Evolutionary conservation across 2,888 invertebrate species (phyloP).

Genomic region (Pollenia amentaria): DNA sequence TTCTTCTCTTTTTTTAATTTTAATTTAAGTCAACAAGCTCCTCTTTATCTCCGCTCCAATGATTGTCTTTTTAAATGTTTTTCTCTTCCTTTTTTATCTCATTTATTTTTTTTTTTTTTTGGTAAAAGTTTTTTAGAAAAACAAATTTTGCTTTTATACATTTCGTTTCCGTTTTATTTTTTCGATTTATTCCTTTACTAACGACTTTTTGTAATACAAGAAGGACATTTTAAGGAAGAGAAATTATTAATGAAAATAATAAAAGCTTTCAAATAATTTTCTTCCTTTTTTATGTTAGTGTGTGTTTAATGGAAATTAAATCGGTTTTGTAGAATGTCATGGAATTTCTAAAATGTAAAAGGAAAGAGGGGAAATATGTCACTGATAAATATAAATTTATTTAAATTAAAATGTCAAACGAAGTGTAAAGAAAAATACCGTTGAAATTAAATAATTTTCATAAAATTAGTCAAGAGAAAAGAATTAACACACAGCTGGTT

Average conservation of each 20-base stretch:
- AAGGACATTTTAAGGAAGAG: constrained; percentile 18
- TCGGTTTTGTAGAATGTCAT: background rate
- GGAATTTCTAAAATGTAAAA: background rate
- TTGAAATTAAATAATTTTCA: background rate
- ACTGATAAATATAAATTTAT: background rate
- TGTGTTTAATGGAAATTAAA: constrained; percentile 26
- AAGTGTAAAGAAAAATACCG: background rate
- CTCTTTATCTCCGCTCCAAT: constrained; percentile 1
- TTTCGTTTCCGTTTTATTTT: background rate
- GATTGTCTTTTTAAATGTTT: constrained; percentile 10
- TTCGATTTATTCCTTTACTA: background rate
- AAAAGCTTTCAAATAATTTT: constrained; percentile 15
- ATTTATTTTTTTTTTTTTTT: background rate
- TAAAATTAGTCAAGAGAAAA: background rate
- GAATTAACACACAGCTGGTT: constrained; percentile 4
- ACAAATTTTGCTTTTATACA: constrained; percentile 16
- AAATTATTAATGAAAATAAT: constrained; percentile 32
- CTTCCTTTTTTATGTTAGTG: background rate
- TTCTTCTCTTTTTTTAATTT: constrained; percentile 13
- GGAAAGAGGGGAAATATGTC: background rate
- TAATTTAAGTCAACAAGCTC: constrained; percentile 36
- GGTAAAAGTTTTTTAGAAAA: background rate
- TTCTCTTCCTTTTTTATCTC: background rate
- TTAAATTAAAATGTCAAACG: constrained; percentile 8
- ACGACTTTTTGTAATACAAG: constrained; percentile 27